Conservation (phyloP, 2,888 invertebrate species). For the Tubulanus polymorphus region DNA sequence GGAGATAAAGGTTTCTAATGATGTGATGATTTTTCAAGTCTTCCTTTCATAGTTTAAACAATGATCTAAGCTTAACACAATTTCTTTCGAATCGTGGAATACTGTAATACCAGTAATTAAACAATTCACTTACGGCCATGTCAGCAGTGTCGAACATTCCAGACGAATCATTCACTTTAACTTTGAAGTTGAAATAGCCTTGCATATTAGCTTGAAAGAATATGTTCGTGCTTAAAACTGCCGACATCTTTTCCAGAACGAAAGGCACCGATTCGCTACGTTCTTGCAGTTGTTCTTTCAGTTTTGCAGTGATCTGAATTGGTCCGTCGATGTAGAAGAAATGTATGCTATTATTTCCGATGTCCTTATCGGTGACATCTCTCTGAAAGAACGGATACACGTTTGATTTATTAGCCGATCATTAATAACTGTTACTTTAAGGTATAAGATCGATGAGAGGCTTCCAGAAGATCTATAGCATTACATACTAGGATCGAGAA, state of each 20-base stretch:
- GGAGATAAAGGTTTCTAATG: too few relatives aligned
- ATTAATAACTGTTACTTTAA: too few relatives aligned
- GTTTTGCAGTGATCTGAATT: constrained; percentile 23
- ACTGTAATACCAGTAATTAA: too few relatives aligned
- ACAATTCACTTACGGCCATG: constrained; percentile 62
- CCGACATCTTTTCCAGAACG: constrained; percentile 31
- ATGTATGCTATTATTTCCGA: constrained; percentile 61
- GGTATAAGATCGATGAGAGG: too few relatives aligned
- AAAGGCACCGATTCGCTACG: constrained; percentile 26
- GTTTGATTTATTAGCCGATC: too few relatives aligned
- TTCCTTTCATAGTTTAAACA: too few relatives aligned
- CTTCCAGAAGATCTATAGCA: too few relatives aligned
- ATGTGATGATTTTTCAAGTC: too few relatives aligned
- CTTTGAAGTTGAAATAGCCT: constrained; percentile 91
- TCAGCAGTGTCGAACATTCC: constrained; percentile 77
- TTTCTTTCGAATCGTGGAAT: too few relatives aligned
- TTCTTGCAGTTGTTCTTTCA: constrained; percentile 11
- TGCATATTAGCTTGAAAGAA: constrained; percentile 96
- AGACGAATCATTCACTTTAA: constrained; percentile 78
- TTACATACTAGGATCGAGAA: too few relatives aligned
- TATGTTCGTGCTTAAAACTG: constrained; percentile 75
- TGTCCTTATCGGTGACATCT: constrained; percentile 69
- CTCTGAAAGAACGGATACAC: too few relatives aligned
- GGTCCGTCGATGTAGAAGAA: constrained; percentile 22
- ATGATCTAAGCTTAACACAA: too few relatives aligned